phyloP scores from a whole-genome alignment of 2,797 vertebrate species.

The Chromis chromis region DNA sequence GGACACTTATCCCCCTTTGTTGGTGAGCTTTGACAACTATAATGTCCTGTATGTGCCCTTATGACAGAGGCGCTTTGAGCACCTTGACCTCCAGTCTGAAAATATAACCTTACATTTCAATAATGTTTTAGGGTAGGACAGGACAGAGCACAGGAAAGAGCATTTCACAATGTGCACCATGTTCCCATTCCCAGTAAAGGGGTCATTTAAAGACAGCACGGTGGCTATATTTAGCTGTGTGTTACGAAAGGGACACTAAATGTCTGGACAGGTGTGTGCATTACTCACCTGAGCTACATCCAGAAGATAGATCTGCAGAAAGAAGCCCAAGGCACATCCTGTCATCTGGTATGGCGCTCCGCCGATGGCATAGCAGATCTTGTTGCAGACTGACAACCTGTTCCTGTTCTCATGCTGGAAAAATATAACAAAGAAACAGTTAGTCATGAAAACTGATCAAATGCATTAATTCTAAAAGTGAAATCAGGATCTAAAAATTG shows the following conservation, averaged over 20 bases:
- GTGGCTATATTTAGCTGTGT: constrained; percentile 26
- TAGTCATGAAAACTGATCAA: neutral
- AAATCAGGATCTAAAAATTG: neutral
- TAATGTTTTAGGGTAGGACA: neutral
- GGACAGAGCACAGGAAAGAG: neutral
- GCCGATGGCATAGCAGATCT: constrained; percentile 94
- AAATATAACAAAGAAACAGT: neutral
- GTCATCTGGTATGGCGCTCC: constrained; percentile 98
- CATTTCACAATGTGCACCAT: constrained; percentile 1
- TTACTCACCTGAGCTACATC: constrained; percentile 93
- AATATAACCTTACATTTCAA: constrained; percentile 15
- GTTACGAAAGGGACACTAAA: constrained; percentile 1
- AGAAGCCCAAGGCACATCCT: constrained; percentile 95
- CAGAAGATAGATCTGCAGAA: constrained; percentile 96
- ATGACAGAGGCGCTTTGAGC: constrained; percentile 21
- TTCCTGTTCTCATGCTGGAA: constrained; percentile 75
- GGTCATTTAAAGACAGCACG: neutral
- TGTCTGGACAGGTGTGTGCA: neutral
- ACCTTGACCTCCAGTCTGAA: constrained; percentile 7
- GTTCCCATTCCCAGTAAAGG: neutral
- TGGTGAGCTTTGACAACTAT: constrained; percentile 18
- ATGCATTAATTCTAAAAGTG: neutral
- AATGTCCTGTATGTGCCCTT: constrained; percentile 37
- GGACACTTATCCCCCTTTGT: constrained; percentile 60
- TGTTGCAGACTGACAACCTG: constrained; percentile 90